These are phyloP conservation scores for Amblyraja radiata DNA, from an alignment of 2,797 vertebrate genomes.

Conservation along the genomic window DNA sequence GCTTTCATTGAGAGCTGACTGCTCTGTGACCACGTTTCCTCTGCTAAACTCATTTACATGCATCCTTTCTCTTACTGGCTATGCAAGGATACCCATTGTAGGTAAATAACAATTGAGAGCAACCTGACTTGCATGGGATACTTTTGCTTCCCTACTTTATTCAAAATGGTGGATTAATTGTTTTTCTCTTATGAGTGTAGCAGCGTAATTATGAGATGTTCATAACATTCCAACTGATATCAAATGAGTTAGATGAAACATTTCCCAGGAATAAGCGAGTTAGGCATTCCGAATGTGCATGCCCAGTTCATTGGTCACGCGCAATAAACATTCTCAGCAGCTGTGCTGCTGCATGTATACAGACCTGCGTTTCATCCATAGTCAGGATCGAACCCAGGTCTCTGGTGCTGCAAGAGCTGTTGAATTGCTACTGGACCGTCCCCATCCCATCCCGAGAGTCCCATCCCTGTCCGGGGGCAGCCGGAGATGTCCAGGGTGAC, in stretches of 20 bases:
- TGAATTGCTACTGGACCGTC: too few species aligned
- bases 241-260: background rate
- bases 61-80: background rate
- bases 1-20: background rate
- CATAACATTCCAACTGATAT: background rate
- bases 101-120: background rate
- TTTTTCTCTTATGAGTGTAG: background rate
- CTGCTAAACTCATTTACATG: background rate
- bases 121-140: background rate
- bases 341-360: too few species aligned
- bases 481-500: too few species aligned
- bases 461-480: too few species aligned
- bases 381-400: too few species aligned
- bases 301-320: too few species aligned
- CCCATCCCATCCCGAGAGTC: too few species aligned
- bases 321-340: too few species aligned
- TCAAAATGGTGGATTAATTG: background rate
- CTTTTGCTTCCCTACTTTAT: background rate
- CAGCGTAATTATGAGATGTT: background rate
- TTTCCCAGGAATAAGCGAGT: too few species aligned
- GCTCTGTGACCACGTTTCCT: background rate
- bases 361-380: too few species aligned
- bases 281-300: too few species aligned
- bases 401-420: too few species aligned
- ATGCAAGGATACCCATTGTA: background rate